Percentiles rank a stretch among this genome's conserved stretches.
phyloP scores from a whole-genome alignment of 2,888 invertebrate species.

The Embidobia sp. region DNA sequence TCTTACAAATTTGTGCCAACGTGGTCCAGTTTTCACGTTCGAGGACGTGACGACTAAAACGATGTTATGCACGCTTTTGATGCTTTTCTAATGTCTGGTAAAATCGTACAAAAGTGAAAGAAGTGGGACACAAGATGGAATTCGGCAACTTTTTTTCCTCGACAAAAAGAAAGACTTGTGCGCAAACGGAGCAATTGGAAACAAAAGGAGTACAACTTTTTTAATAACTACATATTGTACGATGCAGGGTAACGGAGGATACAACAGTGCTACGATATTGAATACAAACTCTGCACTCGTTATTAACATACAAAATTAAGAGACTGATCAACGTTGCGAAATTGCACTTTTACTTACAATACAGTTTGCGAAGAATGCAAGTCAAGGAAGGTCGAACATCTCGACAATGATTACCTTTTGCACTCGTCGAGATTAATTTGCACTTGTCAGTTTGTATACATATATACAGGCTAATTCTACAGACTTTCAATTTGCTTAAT shows the following conservation, averaged over 20 bases:
- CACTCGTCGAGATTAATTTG: conserved; percentile 35
- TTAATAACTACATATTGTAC: too few relatives aligned
- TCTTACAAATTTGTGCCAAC: neutral
- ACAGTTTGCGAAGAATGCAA: conserved; percentile 37
- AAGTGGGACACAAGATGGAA: conserved; percentile 13
- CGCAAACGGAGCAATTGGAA: too few relatives aligned
- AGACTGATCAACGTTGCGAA: conserved; percentile 41
- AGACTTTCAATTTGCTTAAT: conserved; percentile 47
- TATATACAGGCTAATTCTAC: conserved; percentile 40
- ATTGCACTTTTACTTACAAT: conserved; percentile 48
- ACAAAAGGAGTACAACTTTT: too few relatives aligned
- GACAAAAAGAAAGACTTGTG: too few relatives aligned
- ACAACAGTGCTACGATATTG: neutral
- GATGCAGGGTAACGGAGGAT: too few relatives aligned
- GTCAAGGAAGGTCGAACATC: conserved; percentile 21
- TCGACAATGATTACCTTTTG: conserved; percentile 15
- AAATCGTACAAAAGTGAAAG: neutral
- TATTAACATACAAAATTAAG: neutral
- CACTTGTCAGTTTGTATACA: conserved; percentile 50
- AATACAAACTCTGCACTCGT: neutral
- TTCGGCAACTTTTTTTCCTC: conserved; percentile 26
- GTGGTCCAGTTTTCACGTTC: too few relatives aligned
- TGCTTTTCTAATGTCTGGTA: neutral
- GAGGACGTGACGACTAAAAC: too few relatives aligned
- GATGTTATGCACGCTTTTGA: neutral